Percentiles rank a stretch among this genome's conserved stretches.
These are phyloP conservation scores for Microplitis mediator DNA, from an alignment of 1,140 invertebrate genomes.

Conservation along the genomic window DNA sequence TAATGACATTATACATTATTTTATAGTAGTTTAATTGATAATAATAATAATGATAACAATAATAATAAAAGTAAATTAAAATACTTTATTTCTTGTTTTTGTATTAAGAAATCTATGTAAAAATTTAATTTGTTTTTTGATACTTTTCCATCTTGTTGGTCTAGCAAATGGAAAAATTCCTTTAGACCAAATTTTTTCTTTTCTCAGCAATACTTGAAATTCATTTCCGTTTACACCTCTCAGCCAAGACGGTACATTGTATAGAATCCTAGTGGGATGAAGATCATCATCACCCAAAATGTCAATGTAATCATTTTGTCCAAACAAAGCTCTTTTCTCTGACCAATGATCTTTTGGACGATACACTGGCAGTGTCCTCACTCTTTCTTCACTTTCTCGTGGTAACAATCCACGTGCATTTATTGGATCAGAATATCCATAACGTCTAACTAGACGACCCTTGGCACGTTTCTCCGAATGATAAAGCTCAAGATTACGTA, in stretches of 20 bases:
- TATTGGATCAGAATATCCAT: slow-evolving; percentile 75
- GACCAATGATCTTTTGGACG: slow-evolving; percentile 76
- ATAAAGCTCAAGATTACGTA: slow-evolving; percentile 66
- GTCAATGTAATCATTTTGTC: slow-evolving; percentile 97
- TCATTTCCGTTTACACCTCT: slow-evolving; percentile 88
- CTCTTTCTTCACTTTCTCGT: slow-evolving; percentile 59
- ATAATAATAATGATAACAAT: not conserved
- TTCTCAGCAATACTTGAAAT: slow-evolving; percentile 79
- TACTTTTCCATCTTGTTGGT: slow-evolving; percentile 78
- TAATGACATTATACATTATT: not conserved
- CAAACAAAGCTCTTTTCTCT: slow-evolving; percentile 80
- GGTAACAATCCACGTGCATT: slow-evolving; percentile 73
- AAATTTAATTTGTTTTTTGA: slow-evolving; percentile 75
- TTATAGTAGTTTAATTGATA: too few species aligned
- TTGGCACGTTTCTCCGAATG: slow-evolving; percentile 70
- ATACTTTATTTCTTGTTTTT: slow-evolving; percentile 70
- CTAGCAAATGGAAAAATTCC: slow-evolving; percentile 65
- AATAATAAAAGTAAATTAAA: not conserved
- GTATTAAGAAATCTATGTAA: slow-evolving; percentile 79
- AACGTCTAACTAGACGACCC: slow-evolving; percentile 67
- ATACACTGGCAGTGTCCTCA: slow-evolving; percentile 73
- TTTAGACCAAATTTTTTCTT: slow-evolving; percentile 69
- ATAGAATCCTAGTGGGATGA: slow-evolving; percentile 81
- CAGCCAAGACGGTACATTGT: slow-evolving; percentile 85
- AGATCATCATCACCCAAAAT: slow-evolving; percentile 84